Evolutionary conservation across 64 coral and sea anemone species (phyloP).

Genomic region (Hydrozoanthus tunicans): DNA sequence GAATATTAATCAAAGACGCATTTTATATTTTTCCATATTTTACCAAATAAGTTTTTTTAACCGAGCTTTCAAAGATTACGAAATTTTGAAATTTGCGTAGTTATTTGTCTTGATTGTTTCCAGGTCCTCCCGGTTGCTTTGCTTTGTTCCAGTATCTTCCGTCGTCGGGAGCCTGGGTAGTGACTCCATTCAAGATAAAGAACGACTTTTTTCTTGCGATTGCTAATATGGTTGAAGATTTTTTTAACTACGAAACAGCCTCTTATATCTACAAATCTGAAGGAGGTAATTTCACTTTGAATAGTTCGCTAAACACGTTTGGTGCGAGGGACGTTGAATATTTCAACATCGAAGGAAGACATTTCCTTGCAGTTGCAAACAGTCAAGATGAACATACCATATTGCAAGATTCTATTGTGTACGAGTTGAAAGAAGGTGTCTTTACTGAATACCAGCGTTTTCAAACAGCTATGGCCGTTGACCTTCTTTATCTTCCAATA

Average conservation of each 20-base stretch:
- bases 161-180: neutral
- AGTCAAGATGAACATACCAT: no score
- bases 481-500: neutral
- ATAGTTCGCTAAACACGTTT: neutral
- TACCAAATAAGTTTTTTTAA: no score
- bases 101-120: neutral
- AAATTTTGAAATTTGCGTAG: no score
- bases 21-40: no score
- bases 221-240: neutral
- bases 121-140: neutral
- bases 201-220: neutral
- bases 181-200: neutral
- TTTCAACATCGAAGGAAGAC: neutral
- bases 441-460: neutral
- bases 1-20: no score
- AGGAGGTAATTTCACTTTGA: neutral
- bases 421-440: neutral
- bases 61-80: no score
- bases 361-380: conserved; percentile 1
- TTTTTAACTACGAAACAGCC: neutral
- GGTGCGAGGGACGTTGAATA: neutral
- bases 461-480: neutral
- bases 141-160: neutral
- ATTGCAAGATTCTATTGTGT: neutral
- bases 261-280: neutral